Percentiles rank a stretch among this genome's conserved stretches.
phyloP scores from a whole-genome alignment of 2,113 vertebrate species.

The Poeciliopsis turrubarensis region DNA sequence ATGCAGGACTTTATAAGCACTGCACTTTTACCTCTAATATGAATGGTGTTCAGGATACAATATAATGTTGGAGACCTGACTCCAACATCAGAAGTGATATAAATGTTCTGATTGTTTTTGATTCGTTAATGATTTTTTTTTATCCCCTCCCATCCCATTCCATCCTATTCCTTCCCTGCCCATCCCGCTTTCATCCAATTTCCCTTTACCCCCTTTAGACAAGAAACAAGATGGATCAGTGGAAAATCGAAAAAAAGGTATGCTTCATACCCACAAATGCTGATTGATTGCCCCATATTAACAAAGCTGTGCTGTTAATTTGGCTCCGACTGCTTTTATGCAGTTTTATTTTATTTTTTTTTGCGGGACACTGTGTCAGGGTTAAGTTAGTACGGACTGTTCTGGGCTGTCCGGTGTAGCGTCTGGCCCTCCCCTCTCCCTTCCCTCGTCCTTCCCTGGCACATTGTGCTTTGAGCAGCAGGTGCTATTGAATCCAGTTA shows the following conservation, averaged over 20 bases:
- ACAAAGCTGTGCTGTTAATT: not conserved
- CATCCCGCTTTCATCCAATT: too few relatives aligned
- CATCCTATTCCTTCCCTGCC: too few relatives aligned
- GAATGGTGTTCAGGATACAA: not conserved
- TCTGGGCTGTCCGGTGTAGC: slow-evolving; percentile 47
- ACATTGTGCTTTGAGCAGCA: slow-evolving; percentile 70
- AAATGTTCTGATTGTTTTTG: not conserved
- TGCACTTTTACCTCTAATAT: not conserved
- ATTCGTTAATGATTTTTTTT: too few relatives aligned
- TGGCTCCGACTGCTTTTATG: not conserved
- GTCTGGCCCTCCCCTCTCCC: slow-evolving; percentile 45
- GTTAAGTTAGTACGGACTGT: slow-evolving; percentile 39
- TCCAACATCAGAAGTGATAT: not conserved
- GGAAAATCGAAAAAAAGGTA: slow-evolving; percentile 98
- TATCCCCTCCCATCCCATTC: too few relatives aligned
- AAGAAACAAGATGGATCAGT: slow-evolving; percentile 96
- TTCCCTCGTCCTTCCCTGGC: slow-evolving; percentile 55
- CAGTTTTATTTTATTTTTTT: slow-evolving; percentile 31
- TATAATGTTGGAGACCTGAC: not conserved
- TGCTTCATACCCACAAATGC: slow-evolving; percentile 44
- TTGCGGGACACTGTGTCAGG: slow-evolving; percentile 19
- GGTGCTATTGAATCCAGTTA: slow-evolving; percentile 80
- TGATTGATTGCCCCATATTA: slow-evolving; percentile 5
- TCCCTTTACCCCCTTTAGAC: slow-evolving; percentile 71
- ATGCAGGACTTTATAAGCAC: not conserved